Percentiles rank a stretch among this genome's conserved stretches.
Conservation (phyloP, 2,797 vertebrate species). For the Spinus olivaceus region DNA sequence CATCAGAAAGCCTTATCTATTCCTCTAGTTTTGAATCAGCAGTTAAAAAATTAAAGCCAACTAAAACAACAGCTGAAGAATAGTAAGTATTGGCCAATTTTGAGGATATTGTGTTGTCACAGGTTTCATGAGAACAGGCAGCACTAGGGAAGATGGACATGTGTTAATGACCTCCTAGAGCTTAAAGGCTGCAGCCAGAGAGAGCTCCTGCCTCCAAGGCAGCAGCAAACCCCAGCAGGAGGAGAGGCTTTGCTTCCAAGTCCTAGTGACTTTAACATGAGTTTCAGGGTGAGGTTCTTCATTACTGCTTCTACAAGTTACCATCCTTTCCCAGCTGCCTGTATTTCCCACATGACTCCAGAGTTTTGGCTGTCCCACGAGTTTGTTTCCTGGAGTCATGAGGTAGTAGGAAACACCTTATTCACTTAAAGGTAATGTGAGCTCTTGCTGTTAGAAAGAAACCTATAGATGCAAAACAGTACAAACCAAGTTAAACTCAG, state of each 20-base stretch:
- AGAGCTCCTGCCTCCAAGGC: not conserved
- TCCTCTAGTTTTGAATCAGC: not conserved
- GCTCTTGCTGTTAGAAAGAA: not conserved
- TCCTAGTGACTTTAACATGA: not conserved
- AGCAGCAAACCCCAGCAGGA: not conserved
- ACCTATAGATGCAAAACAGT: not conserved
- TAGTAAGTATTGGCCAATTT: not conserved
- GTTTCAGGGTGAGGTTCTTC: not conserved
- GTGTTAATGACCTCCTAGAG: not conserved
- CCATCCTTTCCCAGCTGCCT: not conserved
- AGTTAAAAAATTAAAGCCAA: not conserved
- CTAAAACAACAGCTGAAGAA: not conserved
- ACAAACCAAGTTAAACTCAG: not conserved
- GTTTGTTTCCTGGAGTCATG: not conserved
- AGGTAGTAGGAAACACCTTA: not conserved
- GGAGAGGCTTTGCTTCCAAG: not conserved
- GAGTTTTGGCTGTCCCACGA: not conserved
- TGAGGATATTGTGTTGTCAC: rapidly evolving
- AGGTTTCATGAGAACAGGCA: not conserved
- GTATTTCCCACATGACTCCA: not conserved
- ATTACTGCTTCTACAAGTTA: not conserved
- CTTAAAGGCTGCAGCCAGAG: not conserved
- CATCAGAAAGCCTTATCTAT: not conserved
- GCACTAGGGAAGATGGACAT: not conserved
- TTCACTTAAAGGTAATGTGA: not conserved